Base-by-base conservation (phyloP, 2,113 vertebrate species). In the Colinus virginianus region DNA sequence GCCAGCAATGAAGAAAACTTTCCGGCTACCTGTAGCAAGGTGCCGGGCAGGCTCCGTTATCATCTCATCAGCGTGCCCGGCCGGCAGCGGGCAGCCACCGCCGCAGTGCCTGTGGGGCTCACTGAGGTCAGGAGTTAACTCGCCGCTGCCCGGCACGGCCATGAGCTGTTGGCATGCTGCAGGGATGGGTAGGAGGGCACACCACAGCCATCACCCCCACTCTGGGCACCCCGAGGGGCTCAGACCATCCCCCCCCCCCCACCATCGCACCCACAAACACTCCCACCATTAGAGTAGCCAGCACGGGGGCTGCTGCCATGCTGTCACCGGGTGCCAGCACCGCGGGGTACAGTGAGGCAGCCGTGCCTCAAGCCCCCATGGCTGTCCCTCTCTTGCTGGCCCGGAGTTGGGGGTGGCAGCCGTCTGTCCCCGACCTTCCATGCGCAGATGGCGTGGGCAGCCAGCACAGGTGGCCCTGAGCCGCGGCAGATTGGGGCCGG, bases 401-500 rank as follows among this genome's bases (percentile, higher is more conserved):
- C 83, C 58, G 1, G 89, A 12, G 34, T 56, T 87, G 90, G 85
- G 74, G 76, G 14, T 6, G 28, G 85, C 79, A 86, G 91, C 61
- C 64, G 20, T 38, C 59, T 83, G 58, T 84, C 88, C 79, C 48
- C 26, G 15, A 18, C 30, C 78, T 28, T 67, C 62, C 84, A 59
- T 87, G 53, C 34, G 25, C 93, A 94, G 95, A 93, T 94, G 95
- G 96, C 51, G 3, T 15, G 55, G 89, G 85, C 90, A 93, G 94
- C 89, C 92, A 91, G 94, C 96, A 93, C 95, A 96, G 95, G 95
- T 88, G 94, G 92, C 94, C 71, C 88, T 6, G 80, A 0, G 49
- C 83, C 77, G 66, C 6, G 58, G 92, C 95, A 96, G 95, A 95
- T 88, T 84, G 93, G 85, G 87, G 81, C 26, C 30, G 72, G 88